Percentiles rank a stretch among this genome's conserved stretches.
phyloP scores from a whole-genome alignment of 2,797 vertebrate genomes.

The Tapirus indicus region DNA sequence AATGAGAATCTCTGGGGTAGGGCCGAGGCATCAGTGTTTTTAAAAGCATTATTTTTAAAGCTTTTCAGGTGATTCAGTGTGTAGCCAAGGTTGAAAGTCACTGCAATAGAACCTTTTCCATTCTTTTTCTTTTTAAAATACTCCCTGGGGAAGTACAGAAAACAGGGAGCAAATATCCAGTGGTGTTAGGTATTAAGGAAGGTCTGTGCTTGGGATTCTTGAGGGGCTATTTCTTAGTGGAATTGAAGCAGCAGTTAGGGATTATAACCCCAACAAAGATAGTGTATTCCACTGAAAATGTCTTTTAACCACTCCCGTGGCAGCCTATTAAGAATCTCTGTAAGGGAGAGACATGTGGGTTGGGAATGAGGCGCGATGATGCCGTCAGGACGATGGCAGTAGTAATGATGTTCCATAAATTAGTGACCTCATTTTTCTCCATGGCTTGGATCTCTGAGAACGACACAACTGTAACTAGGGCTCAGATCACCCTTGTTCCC shows the following conservation, averaged over 20 bases:
- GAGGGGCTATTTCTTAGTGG: neutral
- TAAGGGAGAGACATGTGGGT: neutral
- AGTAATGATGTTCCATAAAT: neutral
- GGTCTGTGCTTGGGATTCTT: neutral
- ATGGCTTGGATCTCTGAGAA: neutral
- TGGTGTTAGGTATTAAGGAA: neutral
- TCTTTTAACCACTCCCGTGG: neutral
- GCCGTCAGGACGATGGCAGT: neutral
- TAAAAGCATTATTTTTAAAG: slow-evolving; percentile 21
- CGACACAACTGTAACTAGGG: neutral
- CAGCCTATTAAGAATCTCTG: neutral
- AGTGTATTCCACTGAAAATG: neutral
- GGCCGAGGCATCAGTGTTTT: neutral
- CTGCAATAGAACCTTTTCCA: neutral
- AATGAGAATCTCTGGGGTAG: neutral
- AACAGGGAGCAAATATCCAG: neutral
- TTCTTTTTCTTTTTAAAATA: slow-evolving; percentile 18
- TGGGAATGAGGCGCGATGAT: neutral
- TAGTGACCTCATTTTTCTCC: neutral
- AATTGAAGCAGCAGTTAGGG: slow-evolving; percentile 6
- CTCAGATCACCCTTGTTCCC: neutral
- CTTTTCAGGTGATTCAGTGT: neutral
- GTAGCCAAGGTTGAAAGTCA: neutral
- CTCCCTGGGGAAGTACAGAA: neutral
- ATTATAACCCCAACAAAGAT: neutral